Conservation (phyloP, 2,888 invertebrate species). For the Druceiella hillmani region DNA sequence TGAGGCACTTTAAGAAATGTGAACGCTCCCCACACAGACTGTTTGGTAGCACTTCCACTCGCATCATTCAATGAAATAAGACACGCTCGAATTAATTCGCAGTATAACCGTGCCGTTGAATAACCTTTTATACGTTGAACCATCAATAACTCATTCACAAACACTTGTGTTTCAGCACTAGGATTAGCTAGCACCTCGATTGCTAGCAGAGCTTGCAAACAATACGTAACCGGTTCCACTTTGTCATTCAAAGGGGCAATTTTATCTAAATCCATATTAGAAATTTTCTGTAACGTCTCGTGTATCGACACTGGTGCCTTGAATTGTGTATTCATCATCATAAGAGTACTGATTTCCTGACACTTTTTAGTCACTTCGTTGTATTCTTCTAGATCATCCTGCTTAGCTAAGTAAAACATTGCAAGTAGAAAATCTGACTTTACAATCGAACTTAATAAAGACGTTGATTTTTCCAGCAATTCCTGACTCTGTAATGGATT, state of each 20-base stretch:
- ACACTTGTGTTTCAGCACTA: conserved; percentile 72
- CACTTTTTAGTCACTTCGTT: conserved; percentile 68
- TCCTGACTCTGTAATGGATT: conserved; percentile 52
- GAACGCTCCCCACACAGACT: conserved; percentile 91
- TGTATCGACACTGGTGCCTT: conserved; percentile 54
- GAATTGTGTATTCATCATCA: conserved; percentile 53
- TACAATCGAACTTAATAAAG: conserved; percentile 61
- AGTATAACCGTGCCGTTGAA: conserved; percentile 73
- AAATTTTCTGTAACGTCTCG: conserved; percentile 56
- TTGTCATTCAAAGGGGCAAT: conserved; percentile 50
- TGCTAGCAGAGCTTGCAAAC: conserved; percentile 75
- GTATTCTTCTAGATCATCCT: conserved; percentile 69
- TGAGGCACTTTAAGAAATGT: conserved; percentile 88
- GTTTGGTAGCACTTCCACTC: conserved; percentile 70
- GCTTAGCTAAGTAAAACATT: conserved; percentile 77
- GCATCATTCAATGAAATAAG: conserved; percentile 87
- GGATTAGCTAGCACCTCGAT: conserved; percentile 83
- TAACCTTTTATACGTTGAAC: conserved; percentile 81
- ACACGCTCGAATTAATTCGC: conserved; percentile 85
- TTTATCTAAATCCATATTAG: conserved; percentile 57
- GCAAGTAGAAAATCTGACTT: conserved; percentile 72
- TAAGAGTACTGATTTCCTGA: conserved; percentile 60
- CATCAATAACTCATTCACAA: conserved; percentile 78
- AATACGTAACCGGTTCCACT: conserved; percentile 63
- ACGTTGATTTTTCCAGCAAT: conserved; percentile 64